Evolutionary conservation across 1,140 invertebrate species (phyloP).

Genomic region (Plutomurus gul): DNA sequence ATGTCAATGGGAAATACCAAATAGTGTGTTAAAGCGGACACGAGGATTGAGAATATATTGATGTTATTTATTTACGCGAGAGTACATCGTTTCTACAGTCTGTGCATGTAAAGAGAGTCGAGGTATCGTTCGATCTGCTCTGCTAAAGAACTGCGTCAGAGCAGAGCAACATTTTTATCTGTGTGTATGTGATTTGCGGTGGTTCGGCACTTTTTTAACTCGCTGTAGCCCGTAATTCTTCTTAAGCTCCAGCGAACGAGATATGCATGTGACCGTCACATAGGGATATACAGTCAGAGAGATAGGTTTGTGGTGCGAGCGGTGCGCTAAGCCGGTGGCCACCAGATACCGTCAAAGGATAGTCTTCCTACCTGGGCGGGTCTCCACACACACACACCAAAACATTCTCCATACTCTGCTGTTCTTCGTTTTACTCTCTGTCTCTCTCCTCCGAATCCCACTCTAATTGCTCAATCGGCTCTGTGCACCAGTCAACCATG

Average conservation of each 20-base stretch:
- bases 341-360: not conserved
- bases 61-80: too few species aligned
- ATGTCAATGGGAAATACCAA: too few species aligned
- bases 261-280: not conserved
- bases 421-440: too few species aligned
- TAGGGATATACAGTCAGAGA: not conserved
- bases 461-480: too few species aligned
- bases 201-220: not conserved
- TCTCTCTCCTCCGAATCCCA: too few species aligned
- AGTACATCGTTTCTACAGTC: too few species aligned
- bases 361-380: not conserved
- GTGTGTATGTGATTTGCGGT: not conserved
- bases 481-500: too few species aligned
- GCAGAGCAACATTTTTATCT: not conserved
- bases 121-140: too few species aligned
- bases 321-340: not conserved
- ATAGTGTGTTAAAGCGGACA: too few species aligned
- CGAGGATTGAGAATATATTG: too few species aligned
- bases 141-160: slow-evolving; percentile 27
- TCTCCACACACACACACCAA: too few species aligned
- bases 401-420: not conserved
- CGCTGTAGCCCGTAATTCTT: not conserved
- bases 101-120: too few species aligned
- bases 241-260: not conserved
- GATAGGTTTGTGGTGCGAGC: not conserved